A percentile compares a stretch with the other conserved stretches of the same genome.
Conservation (phyloP, 2,888 invertebrate genomes). For the Cinara cedri region DNA sequence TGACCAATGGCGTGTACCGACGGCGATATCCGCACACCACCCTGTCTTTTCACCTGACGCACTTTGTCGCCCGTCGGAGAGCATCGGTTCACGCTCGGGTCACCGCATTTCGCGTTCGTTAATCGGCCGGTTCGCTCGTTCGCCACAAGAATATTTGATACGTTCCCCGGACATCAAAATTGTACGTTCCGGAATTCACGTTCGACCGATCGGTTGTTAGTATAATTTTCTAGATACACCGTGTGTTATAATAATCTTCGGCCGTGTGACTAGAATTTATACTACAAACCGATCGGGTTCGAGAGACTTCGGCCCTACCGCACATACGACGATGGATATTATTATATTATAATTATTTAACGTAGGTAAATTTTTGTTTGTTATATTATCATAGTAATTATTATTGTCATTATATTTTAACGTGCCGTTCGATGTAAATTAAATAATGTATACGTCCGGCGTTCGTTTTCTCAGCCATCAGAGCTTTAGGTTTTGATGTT, state of each 20-base stretch:
- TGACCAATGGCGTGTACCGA: no score
- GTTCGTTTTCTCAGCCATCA: conserved; percentile 34
- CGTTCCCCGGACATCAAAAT: not conserved
- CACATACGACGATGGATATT: not conserved
- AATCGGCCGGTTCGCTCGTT: no score
- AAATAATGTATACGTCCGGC: not conserved
- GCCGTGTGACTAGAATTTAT: conserved; percentile 19
- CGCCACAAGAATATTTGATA: no score
- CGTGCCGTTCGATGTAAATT: no score
- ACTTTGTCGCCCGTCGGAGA: no score
- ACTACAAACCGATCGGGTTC: conserved; percentile 5
- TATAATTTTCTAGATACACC: not conserved
- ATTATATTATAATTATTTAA: not conserved
- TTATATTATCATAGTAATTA: no score
- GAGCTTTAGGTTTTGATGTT: conserved; percentile 22
- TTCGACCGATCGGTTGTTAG: not conserved
- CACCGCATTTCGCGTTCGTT: no score
- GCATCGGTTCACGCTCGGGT: no score
- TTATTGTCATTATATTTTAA: no score
- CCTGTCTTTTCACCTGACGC: no score
- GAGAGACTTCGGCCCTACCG: not conserved
- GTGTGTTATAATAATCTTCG: not conserved
- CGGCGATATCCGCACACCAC: no score
- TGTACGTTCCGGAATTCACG: not conserved
- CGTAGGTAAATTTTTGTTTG: no score